These are phyloP conservation scores for Pangasius krempfi DNA, from an alignment of 2,797 vertebrate species.

Conservation along the genomic window DNA sequence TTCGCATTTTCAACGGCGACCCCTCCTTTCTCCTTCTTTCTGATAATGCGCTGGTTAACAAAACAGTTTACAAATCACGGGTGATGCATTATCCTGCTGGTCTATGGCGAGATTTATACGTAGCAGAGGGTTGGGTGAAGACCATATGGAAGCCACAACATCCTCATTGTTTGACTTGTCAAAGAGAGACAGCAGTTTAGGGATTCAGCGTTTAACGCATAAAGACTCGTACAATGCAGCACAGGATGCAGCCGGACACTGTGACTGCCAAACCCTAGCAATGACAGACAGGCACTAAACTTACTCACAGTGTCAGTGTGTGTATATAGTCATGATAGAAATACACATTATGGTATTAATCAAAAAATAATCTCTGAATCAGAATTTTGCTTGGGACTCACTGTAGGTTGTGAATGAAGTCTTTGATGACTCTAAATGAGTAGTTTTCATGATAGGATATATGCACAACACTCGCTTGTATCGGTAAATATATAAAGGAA, in stretches of 20 bases:
- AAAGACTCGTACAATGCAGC: conserved; percentile 44
- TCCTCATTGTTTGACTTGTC: conserved; percentile 53
- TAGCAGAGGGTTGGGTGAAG: conserved; percentile 52
- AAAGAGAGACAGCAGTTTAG: conserved; percentile 51
- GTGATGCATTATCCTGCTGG: conserved; percentile 61
- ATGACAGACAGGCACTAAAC: background rate
- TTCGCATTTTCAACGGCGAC: conserved; percentile 82
- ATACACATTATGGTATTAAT: background rate
- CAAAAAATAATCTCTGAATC: background rate
- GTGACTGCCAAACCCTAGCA: conserved; percentile 1
- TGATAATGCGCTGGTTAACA: conserved; percentile 85
- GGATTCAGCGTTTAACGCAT: conserved; percentile 49
- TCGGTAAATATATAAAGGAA: no score
- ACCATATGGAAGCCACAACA: conserved; percentile 60
- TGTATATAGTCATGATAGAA: background rate
- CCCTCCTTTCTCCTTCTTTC: conserved; percentile 68
- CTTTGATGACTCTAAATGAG: background rate
- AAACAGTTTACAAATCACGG: conserved; percentile 85
- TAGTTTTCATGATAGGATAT: no score
- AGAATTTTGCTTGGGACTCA: background rate
- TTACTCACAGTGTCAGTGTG: background rate
- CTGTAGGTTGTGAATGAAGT: background rate
- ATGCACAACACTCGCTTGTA: background rate
- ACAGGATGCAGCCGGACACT: conserved; percentile 38
- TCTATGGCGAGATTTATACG: conserved; percentile 59